Percentiles rank a stretch among this genome's conserved stretches.
phyloP scores from a whole-genome alignment of 1,140 invertebrate species.

The Neoseiulus cucumeris region DNA sequence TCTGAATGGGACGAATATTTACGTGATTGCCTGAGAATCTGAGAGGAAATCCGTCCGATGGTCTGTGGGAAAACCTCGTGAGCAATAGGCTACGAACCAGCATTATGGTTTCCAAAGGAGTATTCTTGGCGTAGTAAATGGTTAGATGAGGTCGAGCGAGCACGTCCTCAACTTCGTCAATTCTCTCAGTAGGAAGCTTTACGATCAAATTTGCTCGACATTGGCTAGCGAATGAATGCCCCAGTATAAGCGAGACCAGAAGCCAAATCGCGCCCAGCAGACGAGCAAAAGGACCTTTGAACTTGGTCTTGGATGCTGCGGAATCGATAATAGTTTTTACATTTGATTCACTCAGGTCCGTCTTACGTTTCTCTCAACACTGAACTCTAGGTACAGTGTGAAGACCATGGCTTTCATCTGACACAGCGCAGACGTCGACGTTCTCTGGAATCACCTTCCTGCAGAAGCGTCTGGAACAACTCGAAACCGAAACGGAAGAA shows the following conservation, averaged over 20 bases:
- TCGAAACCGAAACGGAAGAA: not conserved
- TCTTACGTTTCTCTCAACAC: too few relatives aligned
- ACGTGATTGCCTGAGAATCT: too few relatives aligned
- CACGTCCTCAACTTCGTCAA: not conserved
- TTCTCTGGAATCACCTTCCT: not conserved
- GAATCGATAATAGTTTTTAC: not conserved
- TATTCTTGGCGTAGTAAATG: not conserved
- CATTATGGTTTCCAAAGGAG: not conserved
- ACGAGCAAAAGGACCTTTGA: not conserved
- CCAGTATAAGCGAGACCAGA: not conserved
- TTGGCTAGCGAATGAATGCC: not conserved
- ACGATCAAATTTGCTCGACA: slow-evolving; percentile 1
- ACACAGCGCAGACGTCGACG: too few relatives aligned
- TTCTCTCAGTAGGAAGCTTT: not conserved
- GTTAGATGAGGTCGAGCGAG: not conserved
- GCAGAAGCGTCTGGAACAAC: not conserved
- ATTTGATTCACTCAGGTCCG: too few relatives aligned
- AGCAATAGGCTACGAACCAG: not conserved
- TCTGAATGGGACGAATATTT: not conserved
- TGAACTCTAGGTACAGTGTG: too few relatives aligned
- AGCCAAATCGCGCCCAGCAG: not conserved
- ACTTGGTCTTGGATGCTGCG: not conserved
- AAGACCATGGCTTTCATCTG: too few relatives aligned
- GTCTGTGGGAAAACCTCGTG: too few relatives aligned
- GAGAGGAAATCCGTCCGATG: too few relatives aligned